A percentile compares a stretch with the other conserved stretches of the same genome.
Evolutionary conservation across 2,113 vertebrate genomes (phyloP).

Genomic region (Stegastes partitus): DNA sequence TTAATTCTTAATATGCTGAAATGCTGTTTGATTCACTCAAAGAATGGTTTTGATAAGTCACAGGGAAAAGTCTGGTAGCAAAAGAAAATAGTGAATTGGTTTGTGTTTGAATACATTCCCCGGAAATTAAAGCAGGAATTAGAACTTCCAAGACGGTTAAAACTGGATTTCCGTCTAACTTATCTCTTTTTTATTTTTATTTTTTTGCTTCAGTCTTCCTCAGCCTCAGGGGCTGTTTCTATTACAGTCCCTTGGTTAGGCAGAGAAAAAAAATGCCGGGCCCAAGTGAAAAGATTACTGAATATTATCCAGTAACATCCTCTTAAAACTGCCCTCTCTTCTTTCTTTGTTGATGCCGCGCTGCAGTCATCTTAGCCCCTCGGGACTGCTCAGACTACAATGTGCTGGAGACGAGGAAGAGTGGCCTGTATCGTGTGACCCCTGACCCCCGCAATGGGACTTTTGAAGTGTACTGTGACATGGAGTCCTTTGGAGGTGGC

Average conservation of each 20-base stretch:
- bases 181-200: conserved; percentile 31
- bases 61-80: background rate
- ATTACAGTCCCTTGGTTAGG: conserved; percentile 38
- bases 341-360: conserved; percentile 27
- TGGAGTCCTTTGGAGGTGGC: conserved; percentile 92
- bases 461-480: conserved; percentile 94
- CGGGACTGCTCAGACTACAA: conserved; percentile 94
- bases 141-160: conserved; percentile 30
- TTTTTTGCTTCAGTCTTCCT: conserved; percentile 20
- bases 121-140: conserved; percentile 41
- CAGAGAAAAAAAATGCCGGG: conserved; percentile 37
- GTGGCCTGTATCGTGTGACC: conserved; percentile 88
- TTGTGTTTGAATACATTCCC: conserved; percentile 21
- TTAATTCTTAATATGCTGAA: conserved; percentile 11
- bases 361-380: conserved; percentile 79
- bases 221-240: conserved; percentile 46
- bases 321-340: conserved; percentile 30
- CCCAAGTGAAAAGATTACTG: conserved; percentile 43
- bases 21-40: conserved; percentile 10
- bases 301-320: conserved; percentile 49
- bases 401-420: conserved; percentile 81
- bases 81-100: conserved; percentile 26
- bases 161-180: conserved; percentile 40
- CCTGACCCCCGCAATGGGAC: conserved; percentile 88
- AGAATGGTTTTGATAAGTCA: conserved; percentile 3